Conservation (phyloP, 1,140 invertebrate genomes). For the Batillaria attramentaria region DNA sequence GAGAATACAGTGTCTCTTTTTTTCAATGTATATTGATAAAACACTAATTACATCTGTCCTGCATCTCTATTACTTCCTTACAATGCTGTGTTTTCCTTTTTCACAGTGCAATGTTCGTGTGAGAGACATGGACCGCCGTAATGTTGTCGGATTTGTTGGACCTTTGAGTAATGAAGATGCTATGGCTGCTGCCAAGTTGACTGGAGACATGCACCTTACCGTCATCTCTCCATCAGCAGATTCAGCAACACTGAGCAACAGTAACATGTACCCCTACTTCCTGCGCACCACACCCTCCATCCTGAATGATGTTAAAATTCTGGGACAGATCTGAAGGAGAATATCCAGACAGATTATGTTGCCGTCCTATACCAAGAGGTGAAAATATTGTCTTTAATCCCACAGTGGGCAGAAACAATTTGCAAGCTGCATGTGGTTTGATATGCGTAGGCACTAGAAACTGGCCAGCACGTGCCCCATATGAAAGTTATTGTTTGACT, state of each 20-base stretch:
- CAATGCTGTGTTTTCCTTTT: not conserved
- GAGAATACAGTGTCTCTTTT: no score
- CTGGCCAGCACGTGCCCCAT: not conserved
- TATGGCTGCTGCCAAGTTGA: slow-evolving; percentile 58
- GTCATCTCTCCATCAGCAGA: slow-evolving; percentile 84
- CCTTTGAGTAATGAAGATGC: slow-evolving; percentile 59
- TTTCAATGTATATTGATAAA: slow-evolving; percentile 1
- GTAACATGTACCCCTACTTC: slow-evolving; percentile 24
- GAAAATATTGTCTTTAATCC: no score
- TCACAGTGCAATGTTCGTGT: slow-evolving; percentile 38
- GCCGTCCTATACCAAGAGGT: slow-evolving; percentile 4
- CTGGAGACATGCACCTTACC: slow-evolving; percentile 57
- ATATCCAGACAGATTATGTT: not conserved
- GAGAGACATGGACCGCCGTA: slow-evolving; percentile 4
- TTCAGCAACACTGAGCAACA: slow-evolving; percentile 76
- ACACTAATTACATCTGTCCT: slow-evolving; percentile 1
- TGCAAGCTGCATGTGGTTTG: no score
- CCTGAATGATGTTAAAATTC: slow-evolving; percentile 81
- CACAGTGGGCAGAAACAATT: no score
- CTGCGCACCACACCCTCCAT: slow-evolving; percentile 79
- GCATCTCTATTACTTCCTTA: not conserved
- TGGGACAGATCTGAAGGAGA: slow-evolving; percentile 74
- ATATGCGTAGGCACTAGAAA: not conserved
- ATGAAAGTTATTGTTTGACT: not conserved
- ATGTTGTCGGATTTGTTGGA: slow-evolving; percentile 46